phyloP scores from a whole-genome alignment of 2,113 vertebrate genomes.

The Rhinogobius similis region DNA sequence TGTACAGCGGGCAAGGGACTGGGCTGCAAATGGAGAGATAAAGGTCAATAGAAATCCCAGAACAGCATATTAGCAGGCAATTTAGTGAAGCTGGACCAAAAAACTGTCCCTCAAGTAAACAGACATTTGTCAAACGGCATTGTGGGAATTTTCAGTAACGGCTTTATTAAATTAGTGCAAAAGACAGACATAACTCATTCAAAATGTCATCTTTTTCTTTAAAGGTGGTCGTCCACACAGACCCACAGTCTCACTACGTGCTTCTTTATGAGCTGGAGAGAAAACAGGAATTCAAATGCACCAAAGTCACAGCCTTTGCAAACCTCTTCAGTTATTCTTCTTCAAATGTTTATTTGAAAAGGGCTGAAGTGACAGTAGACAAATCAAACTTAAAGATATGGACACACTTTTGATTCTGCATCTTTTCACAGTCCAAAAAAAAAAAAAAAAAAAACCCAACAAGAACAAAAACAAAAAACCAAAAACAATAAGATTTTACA shows the following conservation, averaged over 20 bases:
- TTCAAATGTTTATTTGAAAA: slow-evolving; percentile 34
- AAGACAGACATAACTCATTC: slow-evolving; percentile 84
- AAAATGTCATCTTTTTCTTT: slow-evolving; percentile 77
- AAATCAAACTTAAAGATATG: slow-evolving; percentile 55
- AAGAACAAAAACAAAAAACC: slow-evolving; percentile 49
- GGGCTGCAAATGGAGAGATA: slow-evolving; percentile 1
- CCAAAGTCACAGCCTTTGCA: slow-evolving; percentile 60
- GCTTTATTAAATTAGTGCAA: slow-evolving; percentile 88
- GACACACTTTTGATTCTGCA: slow-evolving; percentile 64
- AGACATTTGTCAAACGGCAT: slow-evolving; percentile 24
- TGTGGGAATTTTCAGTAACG: slow-evolving; percentile 79
- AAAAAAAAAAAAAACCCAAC: slow-evolving; percentile 16
- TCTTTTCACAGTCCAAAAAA: slow-evolving; percentile 52
- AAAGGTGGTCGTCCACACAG: slow-evolving; percentile 61
- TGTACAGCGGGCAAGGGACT: neutral
- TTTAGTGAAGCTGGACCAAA: neutral
- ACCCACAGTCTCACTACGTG: slow-evolving; percentile 55
- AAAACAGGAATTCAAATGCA: slow-evolving; percentile 52
- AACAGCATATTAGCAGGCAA: neutral
- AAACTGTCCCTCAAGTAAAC: slow-evolving; percentile 7
- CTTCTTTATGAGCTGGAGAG: slow-evolving; percentile 60
- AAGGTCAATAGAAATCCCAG: slow-evolving; percentile 3
- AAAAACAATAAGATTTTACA: slow-evolving; percentile 62
- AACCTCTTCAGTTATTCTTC: slow-evolving; percentile 39
- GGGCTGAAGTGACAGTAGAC: slow-evolving; percentile 40